Conservation (phyloP, 2,888 invertebrate species). For the Dyspetes luteomarginatus region DNA sequence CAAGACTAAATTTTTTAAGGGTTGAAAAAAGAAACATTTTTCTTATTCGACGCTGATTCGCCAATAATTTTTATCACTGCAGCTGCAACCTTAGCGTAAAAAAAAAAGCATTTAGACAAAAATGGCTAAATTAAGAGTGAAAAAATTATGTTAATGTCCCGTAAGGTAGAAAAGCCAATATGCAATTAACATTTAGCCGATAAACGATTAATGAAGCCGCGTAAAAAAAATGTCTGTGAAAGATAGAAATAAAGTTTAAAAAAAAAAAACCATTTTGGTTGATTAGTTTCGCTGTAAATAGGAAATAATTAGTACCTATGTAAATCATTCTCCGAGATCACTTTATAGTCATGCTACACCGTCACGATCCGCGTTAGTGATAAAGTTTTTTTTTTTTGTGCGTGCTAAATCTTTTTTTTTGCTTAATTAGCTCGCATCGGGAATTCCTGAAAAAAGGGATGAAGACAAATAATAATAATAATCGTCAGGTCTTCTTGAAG, state of each 20-base stretch:
- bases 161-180: conserved; percentile 26
- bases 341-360: conserved; percentile 75
- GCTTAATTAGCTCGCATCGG: conserved; percentile 73
- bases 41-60: no score
- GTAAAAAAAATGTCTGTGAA: background rate
- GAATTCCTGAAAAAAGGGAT: conserved; percentile 75
- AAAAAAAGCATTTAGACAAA: no score
- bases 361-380: conserved; percentile 77
- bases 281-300: conserved; percentile 60
- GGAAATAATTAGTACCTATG: conserved; percentile 72
- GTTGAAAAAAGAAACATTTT: no score
- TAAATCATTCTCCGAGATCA: conserved; percentile 70
- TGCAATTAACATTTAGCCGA: conserved; percentile 8
- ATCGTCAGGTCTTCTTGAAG: background rate
- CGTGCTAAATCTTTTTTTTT: conserved; percentile 65
- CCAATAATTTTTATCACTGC: no score
- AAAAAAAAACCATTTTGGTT: conserved; percentile 14
- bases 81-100: no score
- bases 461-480: conserved; percentile 54
- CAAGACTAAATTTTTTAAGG: no score
- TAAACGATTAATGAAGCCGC: conserved; percentile 39
- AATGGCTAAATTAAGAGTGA: conserved; percentile 1
- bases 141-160: conserved; percentile 5
- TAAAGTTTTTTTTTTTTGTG: conserved; percentile 66
- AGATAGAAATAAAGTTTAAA: conserved; percentile 12